phyloP scores from a whole-genome alignment of 2,113 vertebrate genomes.

The Coreoperca whiteheadi region DNA sequence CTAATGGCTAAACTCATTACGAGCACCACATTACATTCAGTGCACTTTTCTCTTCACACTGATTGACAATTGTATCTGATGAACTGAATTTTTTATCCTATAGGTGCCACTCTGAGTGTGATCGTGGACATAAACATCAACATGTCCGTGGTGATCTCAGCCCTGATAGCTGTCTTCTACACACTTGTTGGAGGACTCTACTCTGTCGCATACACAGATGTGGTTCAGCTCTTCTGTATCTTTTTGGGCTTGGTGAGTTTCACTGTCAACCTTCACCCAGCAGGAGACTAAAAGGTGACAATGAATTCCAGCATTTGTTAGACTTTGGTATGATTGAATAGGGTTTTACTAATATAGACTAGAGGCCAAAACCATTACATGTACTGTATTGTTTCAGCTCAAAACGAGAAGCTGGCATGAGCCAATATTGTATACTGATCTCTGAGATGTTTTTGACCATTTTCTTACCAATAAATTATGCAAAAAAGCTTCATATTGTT shows the following conservation, averaged over 20 bases:
- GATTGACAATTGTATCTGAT: background rate
- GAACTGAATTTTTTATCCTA: background rate
- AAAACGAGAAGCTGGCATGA: background rate
- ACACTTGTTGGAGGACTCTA: constrained; percentile 95
- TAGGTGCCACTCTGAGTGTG: constrained; percentile 97
- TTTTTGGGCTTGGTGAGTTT: constrained; percentile 95
- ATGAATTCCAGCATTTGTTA: background rate
- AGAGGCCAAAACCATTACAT: background rate
- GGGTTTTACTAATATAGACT: background rate
- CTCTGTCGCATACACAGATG: constrained; percentile 97
- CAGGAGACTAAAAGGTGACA: background rate
- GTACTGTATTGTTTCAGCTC: background rate
- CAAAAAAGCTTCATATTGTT: background rate
- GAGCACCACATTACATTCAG: background rate
- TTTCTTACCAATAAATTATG: background rate
- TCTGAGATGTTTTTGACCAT: background rate
- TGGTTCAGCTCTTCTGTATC: constrained; percentile 98
- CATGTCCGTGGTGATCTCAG: constrained; percentile 92
- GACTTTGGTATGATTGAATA: background rate
- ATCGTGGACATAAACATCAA: constrained; percentile 93
- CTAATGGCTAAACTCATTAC: background rate
- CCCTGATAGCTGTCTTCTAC: constrained; percentile 93
- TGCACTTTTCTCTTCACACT: background rate
- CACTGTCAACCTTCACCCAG: background rate
- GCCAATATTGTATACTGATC: background rate